Evolutionary conservation across 2,113 vertebrate species (phyloP).

Genomic region (Anarhynchus alexandrinus): DNA sequence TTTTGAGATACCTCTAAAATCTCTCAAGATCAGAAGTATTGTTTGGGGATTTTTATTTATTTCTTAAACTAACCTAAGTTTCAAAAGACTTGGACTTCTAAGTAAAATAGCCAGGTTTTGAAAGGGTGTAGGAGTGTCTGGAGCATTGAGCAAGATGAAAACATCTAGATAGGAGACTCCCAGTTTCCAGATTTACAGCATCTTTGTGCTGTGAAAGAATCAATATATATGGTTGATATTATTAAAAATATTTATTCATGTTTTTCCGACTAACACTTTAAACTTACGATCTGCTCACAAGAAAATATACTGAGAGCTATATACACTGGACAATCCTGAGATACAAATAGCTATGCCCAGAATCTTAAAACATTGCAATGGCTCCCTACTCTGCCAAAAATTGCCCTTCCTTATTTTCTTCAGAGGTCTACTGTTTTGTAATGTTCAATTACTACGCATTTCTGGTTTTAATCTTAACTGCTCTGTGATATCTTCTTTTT

Average conservation of each 20-base stretch:
- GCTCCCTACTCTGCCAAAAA: neutral
- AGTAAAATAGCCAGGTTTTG: neutral
- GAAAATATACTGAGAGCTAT: neutral
- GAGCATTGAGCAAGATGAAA: neutral
- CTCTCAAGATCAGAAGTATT: neutral
- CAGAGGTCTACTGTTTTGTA: neutral
- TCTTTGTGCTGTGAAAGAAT: neutral
- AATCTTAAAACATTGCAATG: neutral
- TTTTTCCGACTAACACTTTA: neutral
- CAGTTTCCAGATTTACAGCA: neutral
- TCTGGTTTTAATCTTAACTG: neutral
- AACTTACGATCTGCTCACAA: fast-evolving
- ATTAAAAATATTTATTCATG: neutral
- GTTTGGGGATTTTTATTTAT: neutral
- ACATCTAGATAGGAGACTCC: neutral
- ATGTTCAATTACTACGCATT: neutral
- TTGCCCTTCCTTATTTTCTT: neutral
- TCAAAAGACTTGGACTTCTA: neutral
- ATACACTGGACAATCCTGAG: neutral
- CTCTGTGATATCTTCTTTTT: neutral
- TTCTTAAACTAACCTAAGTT: neutral
- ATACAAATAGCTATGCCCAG: neutral
- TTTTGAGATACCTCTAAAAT: neutral
- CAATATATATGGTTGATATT: neutral
- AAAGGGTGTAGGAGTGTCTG: neutral